Evolutionary conservation across 2,888 invertebrate species (phyloP).

Genomic region (Arrhopalites spinosus): DNA sequence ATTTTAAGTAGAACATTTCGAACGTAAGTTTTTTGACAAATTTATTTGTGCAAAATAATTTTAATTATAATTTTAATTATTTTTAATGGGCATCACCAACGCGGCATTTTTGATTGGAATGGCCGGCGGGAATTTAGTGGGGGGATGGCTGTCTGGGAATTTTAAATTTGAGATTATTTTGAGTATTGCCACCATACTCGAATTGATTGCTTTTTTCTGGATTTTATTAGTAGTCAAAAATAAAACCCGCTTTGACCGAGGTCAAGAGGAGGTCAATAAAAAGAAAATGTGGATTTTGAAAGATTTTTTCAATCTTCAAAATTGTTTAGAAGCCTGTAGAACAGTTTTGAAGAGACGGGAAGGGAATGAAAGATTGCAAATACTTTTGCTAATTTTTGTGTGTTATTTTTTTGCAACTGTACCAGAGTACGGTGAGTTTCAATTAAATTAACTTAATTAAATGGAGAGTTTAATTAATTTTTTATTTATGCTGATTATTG

Average conservation of each 20-base stretch:
- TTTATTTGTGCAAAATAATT: background rate
- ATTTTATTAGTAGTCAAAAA: background rate
- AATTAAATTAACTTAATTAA: background rate
- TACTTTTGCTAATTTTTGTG: background rate
- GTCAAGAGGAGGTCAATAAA: background rate
- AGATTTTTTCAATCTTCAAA: background rate
- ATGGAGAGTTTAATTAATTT: background rate
- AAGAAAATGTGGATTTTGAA: background rate
- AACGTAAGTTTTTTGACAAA: slow-evolving; percentile 63
- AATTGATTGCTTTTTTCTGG: slow-evolving; percentile 17
- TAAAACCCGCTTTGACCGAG: background rate
- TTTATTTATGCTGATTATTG: background rate
- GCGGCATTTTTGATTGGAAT: slow-evolving; percentile 58
- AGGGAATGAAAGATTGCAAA: background rate
- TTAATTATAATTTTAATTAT: background rate
- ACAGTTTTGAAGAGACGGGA: background rate
- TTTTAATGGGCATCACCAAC: slow-evolving; percentile 58
- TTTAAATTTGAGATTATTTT: background rate
- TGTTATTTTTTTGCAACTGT: background rate
- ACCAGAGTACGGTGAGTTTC: background rate
- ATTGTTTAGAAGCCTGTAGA: background rate
- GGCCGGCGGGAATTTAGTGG: slow-evolving; percentile 19
- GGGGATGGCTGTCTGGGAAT: background rate
- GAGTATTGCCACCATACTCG: slow-evolving; percentile 13
- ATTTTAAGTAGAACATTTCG: slow-evolving; percentile 67